Evolutionary conservation across 2,888 invertebrate genomes (phyloP).

Genomic region (Tenthredo distinguenda): DNA sequence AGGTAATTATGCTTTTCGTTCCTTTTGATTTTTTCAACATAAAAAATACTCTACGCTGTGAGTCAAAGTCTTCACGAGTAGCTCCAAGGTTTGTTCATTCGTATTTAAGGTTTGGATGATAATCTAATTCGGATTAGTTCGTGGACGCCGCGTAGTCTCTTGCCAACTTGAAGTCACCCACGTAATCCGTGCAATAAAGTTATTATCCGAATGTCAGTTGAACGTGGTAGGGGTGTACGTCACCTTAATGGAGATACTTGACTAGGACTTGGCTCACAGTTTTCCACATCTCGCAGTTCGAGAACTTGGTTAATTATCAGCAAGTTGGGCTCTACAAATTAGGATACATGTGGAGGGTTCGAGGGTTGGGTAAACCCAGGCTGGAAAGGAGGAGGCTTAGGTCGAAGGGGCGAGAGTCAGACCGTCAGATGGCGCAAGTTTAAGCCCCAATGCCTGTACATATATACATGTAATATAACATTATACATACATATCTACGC

Average conservation of each 20-base stretch:
- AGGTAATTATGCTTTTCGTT: neutral
- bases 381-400: conserved; percentile 29
- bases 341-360: conserved; percentile 53
- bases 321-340: conserved; percentile 52
- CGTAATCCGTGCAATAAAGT: conserved; percentile 40
- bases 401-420: conserved; percentile 39
- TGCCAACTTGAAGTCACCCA: conserved; percentile 1
- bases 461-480: conserved; percentile 6
- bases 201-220: conserved; percentile 45
- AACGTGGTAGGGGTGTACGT: conserved; percentile 34
- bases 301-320: conserved; percentile 54
- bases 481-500: neutral
- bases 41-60: neutral
- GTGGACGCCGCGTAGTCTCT: neutral
- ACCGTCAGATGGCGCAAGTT: conserved; percentile 50
- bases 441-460: conserved; percentile 14
- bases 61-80: neutral
- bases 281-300: conserved; percentile 51
- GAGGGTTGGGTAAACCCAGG: conserved; percentile 3
- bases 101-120: neutral
- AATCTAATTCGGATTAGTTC: conserved; percentile 4
- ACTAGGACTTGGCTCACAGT: conserved; percentile 47
- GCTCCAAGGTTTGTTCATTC: neutral
- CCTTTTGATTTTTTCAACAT: neutral
- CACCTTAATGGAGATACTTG: conserved; percentile 49